Conservation (phyloP, 2,113 vertebrate genomes). For the Thamnaconus septentrionalis region DNA sequence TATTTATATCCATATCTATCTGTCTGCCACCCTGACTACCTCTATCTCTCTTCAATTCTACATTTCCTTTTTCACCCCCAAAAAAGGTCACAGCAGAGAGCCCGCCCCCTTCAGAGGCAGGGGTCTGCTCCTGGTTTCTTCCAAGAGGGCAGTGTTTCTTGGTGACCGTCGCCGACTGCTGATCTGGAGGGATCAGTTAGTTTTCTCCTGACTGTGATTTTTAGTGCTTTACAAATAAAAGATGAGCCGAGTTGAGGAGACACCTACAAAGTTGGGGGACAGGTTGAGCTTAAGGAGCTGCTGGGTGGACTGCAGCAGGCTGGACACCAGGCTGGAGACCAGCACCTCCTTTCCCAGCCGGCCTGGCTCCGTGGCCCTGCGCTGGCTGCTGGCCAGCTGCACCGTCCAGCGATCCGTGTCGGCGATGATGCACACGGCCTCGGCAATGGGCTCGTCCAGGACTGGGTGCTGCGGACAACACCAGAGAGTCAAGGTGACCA, state of each 20-base stretch:
- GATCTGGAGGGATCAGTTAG: too few relatives aligned
- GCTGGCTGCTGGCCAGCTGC: constrained; percentile 96
- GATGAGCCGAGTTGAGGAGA: background rate
- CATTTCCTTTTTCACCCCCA: too few relatives aligned
- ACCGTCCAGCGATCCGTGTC: constrained; percentile 98
- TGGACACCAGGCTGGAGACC: constrained; percentile 94
- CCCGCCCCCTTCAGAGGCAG: too few relatives aligned
- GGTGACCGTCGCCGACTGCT: too few relatives aligned
- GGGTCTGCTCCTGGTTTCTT: too few relatives aligned
- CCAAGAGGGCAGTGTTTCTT: too few relatives aligned
- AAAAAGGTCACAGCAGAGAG: too few relatives aligned
- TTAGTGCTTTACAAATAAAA: background rate
- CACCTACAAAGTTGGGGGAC: constrained; percentile 95
- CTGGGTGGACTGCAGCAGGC: constrained; percentile 92
- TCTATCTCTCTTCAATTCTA: too few relatives aligned
- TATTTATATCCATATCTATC: too few relatives aligned
- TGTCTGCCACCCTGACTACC: too few relatives aligned
- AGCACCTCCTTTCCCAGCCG: constrained; percentile 95
- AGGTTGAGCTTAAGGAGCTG: constrained; percentile 97
- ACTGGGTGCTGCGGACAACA: constrained; percentile 86
- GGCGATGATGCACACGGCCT: constrained; percentile 98
- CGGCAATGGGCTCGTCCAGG: constrained; percentile 95
- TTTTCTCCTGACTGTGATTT: too few relatives aligned
- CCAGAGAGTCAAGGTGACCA: background rate
- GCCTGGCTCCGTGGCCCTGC: constrained; percentile 83